A percentile compares a stretch with the other conserved stretches of the same genome.
Evolutionary conservation across 2,888 invertebrate species (phyloP).

Genomic region (Nymphalis c-album): DNA sequence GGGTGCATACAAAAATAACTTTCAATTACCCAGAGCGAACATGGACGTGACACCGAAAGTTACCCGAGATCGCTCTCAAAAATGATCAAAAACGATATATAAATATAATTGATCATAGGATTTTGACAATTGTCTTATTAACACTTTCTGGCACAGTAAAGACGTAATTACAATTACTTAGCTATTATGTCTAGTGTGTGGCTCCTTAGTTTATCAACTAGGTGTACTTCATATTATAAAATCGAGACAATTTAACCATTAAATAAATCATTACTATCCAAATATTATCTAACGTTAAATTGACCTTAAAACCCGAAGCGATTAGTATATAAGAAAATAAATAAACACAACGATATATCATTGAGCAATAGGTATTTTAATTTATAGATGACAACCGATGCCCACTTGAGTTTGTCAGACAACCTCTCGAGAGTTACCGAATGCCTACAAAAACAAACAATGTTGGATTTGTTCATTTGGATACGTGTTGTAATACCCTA

Average conservation of each 20-base stretch:
- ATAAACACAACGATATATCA: slow-evolving; percentile 7
- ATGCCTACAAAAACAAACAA: slow-evolving; percentile 67
- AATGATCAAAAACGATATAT: slow-evolving; percentile 19
- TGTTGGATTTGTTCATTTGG: slow-evolving; percentile 58
- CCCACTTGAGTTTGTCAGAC: slow-evolving; percentile 62
- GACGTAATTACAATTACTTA: too few species aligned
- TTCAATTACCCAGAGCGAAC: slow-evolving; percentile 29
- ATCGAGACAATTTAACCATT: background rate
- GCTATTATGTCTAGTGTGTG: too few species aligned
- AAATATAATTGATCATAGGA: background rate
- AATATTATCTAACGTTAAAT: background rate
- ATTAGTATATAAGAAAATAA: slow-evolving; percentile 1
- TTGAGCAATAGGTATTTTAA: slow-evolving; percentile 37
- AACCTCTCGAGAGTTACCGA: slow-evolving; percentile 71
- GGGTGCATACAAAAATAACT: slow-evolving; percentile 33
- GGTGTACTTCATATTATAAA: background rate
- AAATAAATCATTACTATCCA: too few species aligned
- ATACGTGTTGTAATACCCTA: slow-evolving; percentile 64
- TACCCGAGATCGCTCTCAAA: slow-evolving; percentile 27
- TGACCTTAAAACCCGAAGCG: background rate
- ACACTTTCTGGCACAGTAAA: too few species aligned
- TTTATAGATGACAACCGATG: slow-evolving; percentile 43
- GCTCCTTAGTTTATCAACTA: background rate
- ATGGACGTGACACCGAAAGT: slow-evolving; percentile 29
- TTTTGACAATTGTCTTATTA: background rate